Percentiles rank a stretch among this genome's conserved stretches.
These are phyloP conservation scores for Strigops habroptila DNA, from an alignment of 2,113 vertebrate species.

Conservation along the genomic window DNA sequence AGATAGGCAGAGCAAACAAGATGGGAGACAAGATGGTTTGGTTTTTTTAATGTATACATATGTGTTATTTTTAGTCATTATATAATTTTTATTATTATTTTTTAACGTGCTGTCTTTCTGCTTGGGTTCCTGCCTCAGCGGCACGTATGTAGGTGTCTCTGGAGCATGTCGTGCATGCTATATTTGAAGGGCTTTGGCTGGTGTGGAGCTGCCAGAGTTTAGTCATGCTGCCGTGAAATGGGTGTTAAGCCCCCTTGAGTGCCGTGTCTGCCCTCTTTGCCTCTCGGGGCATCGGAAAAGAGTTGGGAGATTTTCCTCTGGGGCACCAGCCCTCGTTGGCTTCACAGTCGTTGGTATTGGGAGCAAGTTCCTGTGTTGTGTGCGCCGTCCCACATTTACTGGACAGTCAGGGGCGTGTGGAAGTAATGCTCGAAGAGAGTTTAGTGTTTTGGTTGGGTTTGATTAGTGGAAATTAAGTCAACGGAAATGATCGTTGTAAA, in stretches of 20 bases:
- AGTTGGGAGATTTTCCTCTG: not conserved
- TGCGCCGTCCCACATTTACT: rapidly evolving
- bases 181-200: not conserved
- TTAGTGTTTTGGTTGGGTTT: not conserved
- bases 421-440: rapidly evolving
- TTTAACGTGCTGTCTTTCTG: not conserved
- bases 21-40: not conserved
- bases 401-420: rapidly evolving
- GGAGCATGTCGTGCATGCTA: not conserved
- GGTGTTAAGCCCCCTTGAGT: rapidly evolving
- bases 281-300: not conserved
- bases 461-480: not conserved
- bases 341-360: rapidly evolving
- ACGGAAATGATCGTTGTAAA: not conserved
- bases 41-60: rapidly evolving
- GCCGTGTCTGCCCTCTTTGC: not conserved
- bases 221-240: rapidly evolving
- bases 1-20: not conserved
- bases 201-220: not conserved
- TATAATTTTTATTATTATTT: not conserved
- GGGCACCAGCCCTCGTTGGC: rapidly evolving
- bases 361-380: rapidly evolving
- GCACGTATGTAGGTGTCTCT: not conserved
- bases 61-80: not conserved
- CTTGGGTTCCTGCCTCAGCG: not conserved